A percentile compares a stretch with the other conserved stretches of the same genome.
These are phyloP conservation scores for Limanda limanda DNA, from an alignment of 2,113 vertebrate genomes.

Conservation along the genomic window DNA sequence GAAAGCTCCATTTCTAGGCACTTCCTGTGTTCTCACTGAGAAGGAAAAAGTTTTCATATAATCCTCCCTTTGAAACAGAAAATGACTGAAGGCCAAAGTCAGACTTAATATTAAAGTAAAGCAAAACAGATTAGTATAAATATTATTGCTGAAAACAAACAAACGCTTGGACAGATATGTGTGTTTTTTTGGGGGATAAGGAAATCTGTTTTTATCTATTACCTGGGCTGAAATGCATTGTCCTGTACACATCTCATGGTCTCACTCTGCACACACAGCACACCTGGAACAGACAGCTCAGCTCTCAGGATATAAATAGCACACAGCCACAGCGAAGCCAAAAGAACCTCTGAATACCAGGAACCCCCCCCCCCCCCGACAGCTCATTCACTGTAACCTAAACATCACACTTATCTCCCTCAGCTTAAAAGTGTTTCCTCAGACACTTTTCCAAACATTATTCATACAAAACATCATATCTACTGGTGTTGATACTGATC, in stretches of 20 bases:
- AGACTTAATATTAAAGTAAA: too few relatives aligned
- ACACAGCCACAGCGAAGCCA: slow-evolving; percentile 21
- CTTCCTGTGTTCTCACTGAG: too few relatives aligned
- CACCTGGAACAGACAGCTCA: slow-evolving; percentile 50
- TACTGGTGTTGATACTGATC: slow-evolving; percentile 17
- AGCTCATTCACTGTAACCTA: slow-evolving; percentile 12
- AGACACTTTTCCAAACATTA: slow-evolving; percentile 14
- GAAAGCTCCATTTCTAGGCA: too few relatives aligned
- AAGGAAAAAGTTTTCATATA: too few relatives aligned
- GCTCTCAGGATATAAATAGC: slow-evolving; percentile 50
- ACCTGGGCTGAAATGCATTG: background rate
- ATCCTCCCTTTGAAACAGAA: too few relatives aligned
- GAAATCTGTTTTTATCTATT: too few relatives aligned
- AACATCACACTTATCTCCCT: slow-evolving; percentile 20
- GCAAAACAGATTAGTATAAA: too few relatives aligned
- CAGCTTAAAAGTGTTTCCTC: background rate
- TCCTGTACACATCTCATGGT: background rate
- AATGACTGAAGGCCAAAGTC: too few relatives aligned
- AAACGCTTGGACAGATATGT: too few relatives aligned
- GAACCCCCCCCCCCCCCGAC: slow-evolving; percentile 25
- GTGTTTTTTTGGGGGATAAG: too few relatives aligned
- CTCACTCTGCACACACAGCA: background rate
- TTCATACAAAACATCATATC: slow-evolving; percentile 25
- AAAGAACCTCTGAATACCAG: slow-evolving; percentile 22
- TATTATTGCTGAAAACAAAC: too few relatives aligned